phyloP scores from a whole-genome alignment of 2,113 vertebrate genomes.

The Odobenus rosmarus region DNA sequence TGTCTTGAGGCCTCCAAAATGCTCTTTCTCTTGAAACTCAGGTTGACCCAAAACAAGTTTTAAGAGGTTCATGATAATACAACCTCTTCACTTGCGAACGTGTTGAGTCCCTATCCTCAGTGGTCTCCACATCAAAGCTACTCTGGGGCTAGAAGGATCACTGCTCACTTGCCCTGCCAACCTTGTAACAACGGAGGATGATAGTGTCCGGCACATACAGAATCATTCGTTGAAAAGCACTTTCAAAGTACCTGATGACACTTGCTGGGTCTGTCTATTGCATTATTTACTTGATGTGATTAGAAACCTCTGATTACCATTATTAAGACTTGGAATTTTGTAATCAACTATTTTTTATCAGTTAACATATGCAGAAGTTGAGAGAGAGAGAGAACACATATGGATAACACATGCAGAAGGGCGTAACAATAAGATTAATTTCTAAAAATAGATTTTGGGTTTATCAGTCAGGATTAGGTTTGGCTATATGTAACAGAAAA shows the following conservation, averaged over 20 bases:
- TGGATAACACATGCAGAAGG: background rate
- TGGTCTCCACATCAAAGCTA: background rate
- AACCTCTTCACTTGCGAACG: background rate
- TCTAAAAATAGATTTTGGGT: background rate
- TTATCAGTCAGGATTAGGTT: background rate
- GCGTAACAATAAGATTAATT: background rate
- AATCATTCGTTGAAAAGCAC: background rate
- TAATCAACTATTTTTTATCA: background rate
- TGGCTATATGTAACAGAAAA: background rate
- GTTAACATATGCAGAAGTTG: background rate
- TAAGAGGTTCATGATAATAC: background rate
- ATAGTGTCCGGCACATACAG: background rate
- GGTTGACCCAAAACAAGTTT: background rate
- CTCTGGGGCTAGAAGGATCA: background rate
- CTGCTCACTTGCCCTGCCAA: background rate
- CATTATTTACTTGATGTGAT: background rate
- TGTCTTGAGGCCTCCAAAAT: background rate
- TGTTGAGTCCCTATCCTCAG: background rate
- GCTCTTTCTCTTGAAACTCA: constrained; percentile 28
- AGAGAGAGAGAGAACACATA: background rate
- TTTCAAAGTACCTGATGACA: background rate
- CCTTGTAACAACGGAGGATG: background rate
- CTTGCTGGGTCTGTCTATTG: background rate
- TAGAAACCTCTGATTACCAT: constrained; percentile 18
- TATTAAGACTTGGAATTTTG: constrained; percentile 27